Conservation (phyloP, 2,113 vertebrate genomes). For the Drymodes brunneopygia region DNA sequence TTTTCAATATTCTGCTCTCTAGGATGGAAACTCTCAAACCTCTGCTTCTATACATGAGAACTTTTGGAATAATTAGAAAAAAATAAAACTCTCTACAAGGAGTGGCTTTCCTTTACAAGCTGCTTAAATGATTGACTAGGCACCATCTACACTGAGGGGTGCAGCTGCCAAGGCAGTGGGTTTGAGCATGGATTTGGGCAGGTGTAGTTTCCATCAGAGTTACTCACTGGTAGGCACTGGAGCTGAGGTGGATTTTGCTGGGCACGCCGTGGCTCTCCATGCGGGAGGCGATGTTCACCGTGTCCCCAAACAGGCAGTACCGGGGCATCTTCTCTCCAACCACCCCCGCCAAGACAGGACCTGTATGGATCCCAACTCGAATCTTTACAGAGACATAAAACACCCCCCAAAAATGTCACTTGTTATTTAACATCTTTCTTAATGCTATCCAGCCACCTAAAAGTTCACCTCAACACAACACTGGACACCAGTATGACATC, state of each 20-base stretch:
- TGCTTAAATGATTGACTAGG: background rate
- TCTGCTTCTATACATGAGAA: background rate
- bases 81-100: background rate
- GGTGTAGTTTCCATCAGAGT: background rate
- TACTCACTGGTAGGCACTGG: conserved; percentile 66
- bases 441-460: background rate
- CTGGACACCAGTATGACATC: background rate
- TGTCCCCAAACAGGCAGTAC: conserved; percentile 79
- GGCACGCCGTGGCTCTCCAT: conserved; percentile 76
- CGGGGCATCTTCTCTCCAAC: conserved; percentile 80
- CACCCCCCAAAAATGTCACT: background rate
- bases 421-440: background rate
- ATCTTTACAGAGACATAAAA: conserved; percentile 64
- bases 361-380: conserved; percentile 74
- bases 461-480: background rate
- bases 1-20: background rate
- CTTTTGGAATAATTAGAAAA: background rate
- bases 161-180: background rate
- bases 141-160: background rate
- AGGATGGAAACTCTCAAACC: background rate
- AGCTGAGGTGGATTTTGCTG: conserved; percentile 73
- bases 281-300: conserved; percentile 74
- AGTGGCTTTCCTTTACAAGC: background rate
- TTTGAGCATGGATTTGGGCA: background rate
- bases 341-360: conserved; percentile 70